phyloP scores from a whole-genome alignment of 2,797 vertebrate species.

The Ambastaia sidthimunki region DNA sequence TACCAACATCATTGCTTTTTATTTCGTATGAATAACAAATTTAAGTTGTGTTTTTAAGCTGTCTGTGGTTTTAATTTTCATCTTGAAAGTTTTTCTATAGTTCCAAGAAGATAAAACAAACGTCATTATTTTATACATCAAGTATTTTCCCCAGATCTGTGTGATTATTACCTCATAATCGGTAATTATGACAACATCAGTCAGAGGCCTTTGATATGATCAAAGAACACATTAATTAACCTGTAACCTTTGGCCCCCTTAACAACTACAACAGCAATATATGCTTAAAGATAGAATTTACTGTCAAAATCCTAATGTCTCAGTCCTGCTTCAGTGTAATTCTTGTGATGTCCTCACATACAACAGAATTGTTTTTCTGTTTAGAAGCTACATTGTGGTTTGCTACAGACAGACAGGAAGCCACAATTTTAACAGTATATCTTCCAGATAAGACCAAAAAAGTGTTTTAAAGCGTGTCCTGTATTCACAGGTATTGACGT shows the following conservation, averaged over 20 bases:
- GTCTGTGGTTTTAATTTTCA: background rate
- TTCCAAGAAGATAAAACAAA: slow-evolving; percentile 28
- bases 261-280: background rate
- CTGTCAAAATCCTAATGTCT: background rate
- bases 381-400: slow-evolving; percentile 61
- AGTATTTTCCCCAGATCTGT: slow-evolving; percentile 25
- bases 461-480: slow-evolving; percentile 61
- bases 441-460: slow-evolving; percentile 63
- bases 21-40: background rate
- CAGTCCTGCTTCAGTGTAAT: background rate
- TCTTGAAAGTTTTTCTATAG: background rate
- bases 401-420: slow-evolving; percentile 70
- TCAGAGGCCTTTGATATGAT: slow-evolving; percentile 5
- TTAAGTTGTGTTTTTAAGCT: background rate
- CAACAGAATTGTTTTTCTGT: slow-evolving; percentile 52
- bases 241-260: slow-evolving; percentile 6
- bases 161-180: slow-evolving; percentile 21
- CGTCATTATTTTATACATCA: slow-evolving; percentile 23
- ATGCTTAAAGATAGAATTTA: background rate
- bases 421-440: slow-evolving; percentile 53
- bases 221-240: background rate
- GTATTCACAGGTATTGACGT: slow-evolving; percentile 71
- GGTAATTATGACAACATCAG: slow-evolving; percentile 20
- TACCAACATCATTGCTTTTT: background rate
- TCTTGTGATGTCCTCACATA: slow-evolving; percentile 21